Conservation (phyloP, 2,888 invertebrate species). For the Nomada hirtipes region DNA sequence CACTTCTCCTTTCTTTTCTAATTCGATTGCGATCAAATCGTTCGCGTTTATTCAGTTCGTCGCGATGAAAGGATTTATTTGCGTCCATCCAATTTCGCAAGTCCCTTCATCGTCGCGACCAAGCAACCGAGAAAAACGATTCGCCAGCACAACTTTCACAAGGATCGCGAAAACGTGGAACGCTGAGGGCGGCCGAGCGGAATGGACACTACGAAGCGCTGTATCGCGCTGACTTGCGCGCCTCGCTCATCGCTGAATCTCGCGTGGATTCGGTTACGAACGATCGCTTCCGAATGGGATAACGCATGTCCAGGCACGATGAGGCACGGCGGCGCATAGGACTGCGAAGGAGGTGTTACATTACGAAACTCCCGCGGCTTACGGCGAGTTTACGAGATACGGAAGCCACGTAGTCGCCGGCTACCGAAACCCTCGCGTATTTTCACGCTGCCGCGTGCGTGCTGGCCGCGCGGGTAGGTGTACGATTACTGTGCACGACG, state of each 20-base stretch:
- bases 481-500: constrained; percentile 69
- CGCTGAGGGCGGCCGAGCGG: constrained; percentile 35
- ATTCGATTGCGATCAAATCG: too few relatives aligned
- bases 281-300: constrained; percentile 59
- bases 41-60: not conserved
- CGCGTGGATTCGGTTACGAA: constrained; percentile 67
- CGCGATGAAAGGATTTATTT: too few relatives aligned
- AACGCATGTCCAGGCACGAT: constrained; percentile 58
- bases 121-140: not conserved
- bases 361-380: constrained; percentile 66
- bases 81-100: too few relatives aligned
- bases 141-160: not conserved
- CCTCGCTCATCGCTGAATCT: constrained; percentile 60
- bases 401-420: constrained; percentile 68
- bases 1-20: not conserved
- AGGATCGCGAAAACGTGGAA: constrained; percentile 9
- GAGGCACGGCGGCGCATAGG: constrained; percentile 49
- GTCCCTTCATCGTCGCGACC: too few relatives aligned
- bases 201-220: constrained; percentile 22
- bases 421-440: constrained; percentile 74
- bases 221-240: constrained; percentile 41
- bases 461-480: constrained; percentile 35
- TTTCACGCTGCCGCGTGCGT: constrained; percentile 33
- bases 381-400: constrained; percentile 67
- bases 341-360: constrained; percentile 66